Conservation (phyloP, 2,113 vertebrate genomes). For the Stegostoma tigrinum region DNA sequence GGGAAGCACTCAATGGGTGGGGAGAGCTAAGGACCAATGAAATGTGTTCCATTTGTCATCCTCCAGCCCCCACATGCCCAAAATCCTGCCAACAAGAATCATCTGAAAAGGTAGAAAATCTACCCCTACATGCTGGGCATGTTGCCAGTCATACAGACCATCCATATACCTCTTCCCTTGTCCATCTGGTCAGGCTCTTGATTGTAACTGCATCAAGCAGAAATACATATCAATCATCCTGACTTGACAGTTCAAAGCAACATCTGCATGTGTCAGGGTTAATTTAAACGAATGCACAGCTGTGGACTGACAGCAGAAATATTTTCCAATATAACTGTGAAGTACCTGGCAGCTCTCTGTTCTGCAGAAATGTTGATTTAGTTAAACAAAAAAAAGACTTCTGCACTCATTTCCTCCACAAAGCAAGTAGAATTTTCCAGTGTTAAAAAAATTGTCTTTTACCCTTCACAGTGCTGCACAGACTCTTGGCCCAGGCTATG, state of each 20-base stretch:
- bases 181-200: not conserved
- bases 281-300: not conserved
- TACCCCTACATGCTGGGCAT: not conserved
- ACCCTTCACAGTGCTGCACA: not conserved
- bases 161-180: not conserved
- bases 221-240: not conserved
- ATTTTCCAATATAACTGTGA: conserved; percentile 16
- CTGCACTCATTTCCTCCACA: conserved; percentile 3
- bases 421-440: conserved; percentile 30
- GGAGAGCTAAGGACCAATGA: not conserved
- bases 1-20: not conserved
- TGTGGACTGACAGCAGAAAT: conserved; percentile 15
- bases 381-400: conserved; percentile 5
- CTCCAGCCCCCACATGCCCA: not conserved
- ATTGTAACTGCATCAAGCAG: too few species aligned
- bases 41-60: not conserved
- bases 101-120: not conserved
- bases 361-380: conserved; percentile 19
- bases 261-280: not conserved
- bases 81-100: not conserved
- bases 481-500: not conserved
- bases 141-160: not conserved
- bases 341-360: not conserved
- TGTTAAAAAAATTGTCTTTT: not conserved
- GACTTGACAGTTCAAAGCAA: conserved; percentile 16